These are phyloP conservation scores for Limnephilus marmoratus DNA, from an alignment of 2,888 invertebrate genomes.

Conservation along the genomic window DNA sequence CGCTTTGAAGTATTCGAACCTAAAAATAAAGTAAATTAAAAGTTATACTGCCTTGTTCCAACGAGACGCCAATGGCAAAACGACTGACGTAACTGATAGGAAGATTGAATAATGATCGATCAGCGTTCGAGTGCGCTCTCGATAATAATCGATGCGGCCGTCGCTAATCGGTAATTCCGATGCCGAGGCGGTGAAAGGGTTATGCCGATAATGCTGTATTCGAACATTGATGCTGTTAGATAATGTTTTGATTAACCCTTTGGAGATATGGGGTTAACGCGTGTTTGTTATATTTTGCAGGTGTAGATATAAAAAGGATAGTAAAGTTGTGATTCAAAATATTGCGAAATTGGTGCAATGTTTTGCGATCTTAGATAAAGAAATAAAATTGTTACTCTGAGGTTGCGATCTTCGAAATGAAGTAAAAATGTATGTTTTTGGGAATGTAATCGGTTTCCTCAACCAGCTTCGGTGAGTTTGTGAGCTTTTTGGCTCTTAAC, in stretches of 20 bases:
- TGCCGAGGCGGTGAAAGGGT: constrained; percentile 38
- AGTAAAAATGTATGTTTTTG: too few relatives aligned
- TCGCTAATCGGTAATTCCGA: constrained; percentile 62
- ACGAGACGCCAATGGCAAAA: constrained; percentile 18
- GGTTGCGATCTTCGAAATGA: too few relatives aligned
- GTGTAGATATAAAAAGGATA: neutral
- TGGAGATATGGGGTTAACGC: neutral
- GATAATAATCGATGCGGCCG: constrained; percentile 60
- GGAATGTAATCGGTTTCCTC: too few relatives aligned
- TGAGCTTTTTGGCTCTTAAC: too few relatives aligned
- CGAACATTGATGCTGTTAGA: neutral
- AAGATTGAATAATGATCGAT: constrained; percentile 66
- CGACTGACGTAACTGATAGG: constrained; percentile 62
- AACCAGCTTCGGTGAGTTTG: too few relatives aligned
- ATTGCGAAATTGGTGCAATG: too few relatives aligned
- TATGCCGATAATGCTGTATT: neutral
- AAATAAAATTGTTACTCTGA: too few relatives aligned
- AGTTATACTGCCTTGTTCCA: neutral
- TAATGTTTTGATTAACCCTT: neutral
- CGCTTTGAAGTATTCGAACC: neutral
- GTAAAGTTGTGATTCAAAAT: neutral
- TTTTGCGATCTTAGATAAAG: too few relatives aligned
- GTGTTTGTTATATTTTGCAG: neutral
- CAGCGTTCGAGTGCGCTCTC: constrained; percentile 49
- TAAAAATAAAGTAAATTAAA: neutral